phyloP scores from a whole-genome alignment of 2,888 invertebrate species.

The Augochlorella aurata region DNA sequence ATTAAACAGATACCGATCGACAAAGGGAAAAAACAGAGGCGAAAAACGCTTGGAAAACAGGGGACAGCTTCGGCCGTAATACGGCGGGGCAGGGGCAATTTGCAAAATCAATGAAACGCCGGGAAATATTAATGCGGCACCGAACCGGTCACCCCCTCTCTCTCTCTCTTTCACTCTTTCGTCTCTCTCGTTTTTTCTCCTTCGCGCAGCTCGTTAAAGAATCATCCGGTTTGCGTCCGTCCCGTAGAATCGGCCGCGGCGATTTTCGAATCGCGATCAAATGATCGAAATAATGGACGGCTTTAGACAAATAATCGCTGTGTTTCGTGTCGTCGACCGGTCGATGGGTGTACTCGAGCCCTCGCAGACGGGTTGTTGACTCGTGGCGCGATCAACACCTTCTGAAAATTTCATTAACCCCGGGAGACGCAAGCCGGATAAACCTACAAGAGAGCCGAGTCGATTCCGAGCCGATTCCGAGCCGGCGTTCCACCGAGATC shows the following conservation, averaged over 20 bases:
- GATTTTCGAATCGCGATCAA: conserved; percentile 30
- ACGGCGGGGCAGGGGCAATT: conserved; percentile 26
- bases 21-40: background rate
- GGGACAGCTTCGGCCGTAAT: conserved; percentile 5
- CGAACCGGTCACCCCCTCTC: conserved; percentile 11
- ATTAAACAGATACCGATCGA: conserved; percentile 29
- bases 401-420: conserved; percentile 42
- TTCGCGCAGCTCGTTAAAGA: conserved; percentile 47
- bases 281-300: conserved; percentile 37
- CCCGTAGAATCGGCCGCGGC: conserved; percentile 19
- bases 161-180: background rate
- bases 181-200: background rate
- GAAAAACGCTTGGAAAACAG: background rate
- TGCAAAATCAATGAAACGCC: conserved; percentile 56
- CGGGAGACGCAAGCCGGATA: background rate
- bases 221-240: conserved; percentile 38
- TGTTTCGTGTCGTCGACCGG: conserved; percentile 31
- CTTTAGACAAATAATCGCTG: conserved; percentile 49
- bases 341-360: background rate
- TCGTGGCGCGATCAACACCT: conserved; percentile 28
- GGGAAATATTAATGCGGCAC: conserved; percentile 52
- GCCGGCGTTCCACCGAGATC: background rate
- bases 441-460: background rate
- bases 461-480: background rate
- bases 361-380: conserved; percentile 23